These are phyloP conservation scores for silkworm (Bombyx mori) DNA, from an alignment of 1,140 invertebrate genomes.

Conservation along the genomic window DNA sequence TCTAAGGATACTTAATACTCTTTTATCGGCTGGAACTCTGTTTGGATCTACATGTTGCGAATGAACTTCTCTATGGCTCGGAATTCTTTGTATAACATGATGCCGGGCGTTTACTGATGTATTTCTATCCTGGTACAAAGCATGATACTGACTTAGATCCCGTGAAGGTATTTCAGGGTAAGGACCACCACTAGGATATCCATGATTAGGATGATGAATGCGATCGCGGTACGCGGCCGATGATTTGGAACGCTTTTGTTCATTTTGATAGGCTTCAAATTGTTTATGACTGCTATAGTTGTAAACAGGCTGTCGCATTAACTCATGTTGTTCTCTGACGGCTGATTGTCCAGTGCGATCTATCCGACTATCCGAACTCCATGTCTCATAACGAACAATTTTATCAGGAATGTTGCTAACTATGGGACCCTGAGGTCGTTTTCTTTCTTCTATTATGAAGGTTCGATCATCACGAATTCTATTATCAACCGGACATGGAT, in stretches of 20 bases:
- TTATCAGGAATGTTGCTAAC: slow-evolving; percentile 67
- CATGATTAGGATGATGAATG: slow-evolving; percentile 32
- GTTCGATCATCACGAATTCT: slow-evolving; percentile 50
- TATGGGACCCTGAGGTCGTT: slow-evolving; percentile 48
- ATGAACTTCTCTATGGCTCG: slow-evolving; percentile 47
- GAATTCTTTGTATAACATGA: slow-evolving; percentile 59
- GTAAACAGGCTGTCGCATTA: slow-evolving; percentile 59
- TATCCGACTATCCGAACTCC: slow-evolving; percentile 60
- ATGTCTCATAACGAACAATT: slow-evolving; percentile 61
- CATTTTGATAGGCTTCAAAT: slow-evolving; percentile 55
- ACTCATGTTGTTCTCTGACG: slow-evolving; percentile 45
- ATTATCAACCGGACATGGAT: slow-evolving; percentile 45
- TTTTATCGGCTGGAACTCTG: slow-evolving; percentile 74
- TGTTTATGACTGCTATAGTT: slow-evolving; percentile 59
- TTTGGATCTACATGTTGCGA: slow-evolving; percentile 37
- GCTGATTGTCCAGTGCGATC: slow-evolving; percentile 47
- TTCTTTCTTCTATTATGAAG: slow-evolving; percentile 59
- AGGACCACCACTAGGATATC: slow-evolving; percentile 37
- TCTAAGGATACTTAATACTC: slow-evolving; percentile 77
- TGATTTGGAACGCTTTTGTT: slow-evolving; percentile 37
- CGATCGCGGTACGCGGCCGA: slow-evolving; percentile 38
- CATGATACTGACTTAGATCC: slow-evolving; percentile 38
- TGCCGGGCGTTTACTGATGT: slow-evolving; percentile 57
- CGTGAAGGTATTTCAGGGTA: slow-evolving; percentile 29
- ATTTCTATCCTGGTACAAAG: slow-evolving; percentile 49